Evolutionary conservation across 2,113 vertebrate genomes (phyloP).

Genomic region (Reinhardtius hippoglossoides): DNA sequence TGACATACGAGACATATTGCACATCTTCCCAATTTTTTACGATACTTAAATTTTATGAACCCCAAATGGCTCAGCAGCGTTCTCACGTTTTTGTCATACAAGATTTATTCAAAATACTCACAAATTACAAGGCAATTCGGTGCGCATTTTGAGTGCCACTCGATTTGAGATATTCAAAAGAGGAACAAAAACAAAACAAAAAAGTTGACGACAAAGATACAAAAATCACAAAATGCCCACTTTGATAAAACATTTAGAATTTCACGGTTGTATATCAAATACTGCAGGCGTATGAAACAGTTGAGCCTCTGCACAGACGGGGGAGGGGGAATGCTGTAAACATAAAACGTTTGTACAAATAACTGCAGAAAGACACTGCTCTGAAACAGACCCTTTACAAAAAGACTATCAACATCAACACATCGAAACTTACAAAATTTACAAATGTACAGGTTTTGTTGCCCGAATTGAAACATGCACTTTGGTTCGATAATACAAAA

Average conservation of each 20-base stretch:
- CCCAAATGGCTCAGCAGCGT: constrained; percentile 16
- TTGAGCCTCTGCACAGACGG: constrained; percentile 69
- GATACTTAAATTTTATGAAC: constrained; percentile 12
- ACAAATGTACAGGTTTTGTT: constrained; percentile 75
- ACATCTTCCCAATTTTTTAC: background rate
- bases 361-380: constrained; percentile 75
- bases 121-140: constrained; percentile 82
- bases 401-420: constrained; percentile 81
- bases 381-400: constrained; percentile 65
- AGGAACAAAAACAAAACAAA: constrained; percentile 31
- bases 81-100: constrained; percentile 74
- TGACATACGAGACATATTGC: background rate
- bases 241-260: constrained; percentile 78
- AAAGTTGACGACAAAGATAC: constrained; percentile 69
- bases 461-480: constrained; percentile 79
- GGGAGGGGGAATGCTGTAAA: constrained; percentile 61
- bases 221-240: constrained; percentile 81
- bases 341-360: constrained; percentile 82
- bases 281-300: constrained; percentile 71
- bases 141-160: constrained; percentile 78
- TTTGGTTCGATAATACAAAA: constrained; percentile 86
- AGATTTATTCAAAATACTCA: constrained; percentile 81
- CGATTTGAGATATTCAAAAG: constrained; percentile 69
- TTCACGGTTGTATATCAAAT: constrained; percentile 79
- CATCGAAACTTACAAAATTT: constrained; percentile 81